A percentile compares a stretch with the other conserved stretches of the same genome.
These are phyloP conservation scores for Aplodontia rufa DNA, from an alignment of 2,113 vertebrate species.

Conservation along the genomic window DNA sequence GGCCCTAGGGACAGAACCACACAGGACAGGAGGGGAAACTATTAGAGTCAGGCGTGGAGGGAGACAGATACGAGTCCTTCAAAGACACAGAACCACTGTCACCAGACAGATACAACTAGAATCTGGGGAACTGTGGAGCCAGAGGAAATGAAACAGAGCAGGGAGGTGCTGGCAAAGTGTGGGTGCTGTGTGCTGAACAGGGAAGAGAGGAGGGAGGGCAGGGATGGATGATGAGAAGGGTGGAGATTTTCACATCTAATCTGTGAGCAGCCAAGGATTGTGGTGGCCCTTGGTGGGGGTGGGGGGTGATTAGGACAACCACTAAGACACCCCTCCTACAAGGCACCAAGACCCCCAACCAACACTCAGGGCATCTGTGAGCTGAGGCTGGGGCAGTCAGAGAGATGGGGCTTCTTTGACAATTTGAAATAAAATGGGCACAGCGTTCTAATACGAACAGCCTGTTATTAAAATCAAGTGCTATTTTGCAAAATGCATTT, in stretches of 20 bases:
- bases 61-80: neutral
- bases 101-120: neutral
- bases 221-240: neutral
- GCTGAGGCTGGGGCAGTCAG: neutral
- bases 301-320: neutral
- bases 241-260: no score
- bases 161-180: neutral
- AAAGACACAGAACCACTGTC: neutral
- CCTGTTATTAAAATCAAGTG: constrained; percentile 83
- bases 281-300: accelerated
- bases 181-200: accelerated
- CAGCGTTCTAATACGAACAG: constrained; percentile 73
- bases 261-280: neutral
- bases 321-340: neutral
- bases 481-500: constrained; percentile 79
- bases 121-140: neutral
- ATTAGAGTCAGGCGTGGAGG: neutral
- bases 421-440: constrained; percentile 67
- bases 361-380: neutral
- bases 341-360: accelerated
- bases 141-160: neutral
- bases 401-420: constrained; percentile 62
- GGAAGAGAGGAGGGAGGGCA: neutral
- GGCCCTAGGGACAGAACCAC: no score
- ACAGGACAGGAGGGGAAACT: neutral